These are phyloP conservation scores for Orchesella cincta DNA, from an alignment of 1,140 invertebrate genomes.

Conservation along the genomic window DNA sequence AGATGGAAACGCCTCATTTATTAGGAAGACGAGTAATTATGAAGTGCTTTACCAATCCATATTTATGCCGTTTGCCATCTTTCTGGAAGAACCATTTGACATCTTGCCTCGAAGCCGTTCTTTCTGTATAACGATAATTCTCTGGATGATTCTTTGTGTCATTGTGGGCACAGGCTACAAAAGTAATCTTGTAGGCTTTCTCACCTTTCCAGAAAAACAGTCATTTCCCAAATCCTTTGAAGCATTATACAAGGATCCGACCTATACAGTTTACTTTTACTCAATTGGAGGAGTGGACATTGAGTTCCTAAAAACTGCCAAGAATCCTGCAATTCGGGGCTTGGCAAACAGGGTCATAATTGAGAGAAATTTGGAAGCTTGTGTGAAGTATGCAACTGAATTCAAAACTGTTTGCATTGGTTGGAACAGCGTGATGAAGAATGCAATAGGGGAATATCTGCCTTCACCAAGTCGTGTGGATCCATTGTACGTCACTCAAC, in stretches of 20 bases:
- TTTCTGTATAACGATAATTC: not conserved
- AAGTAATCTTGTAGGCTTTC: constrained; percentile 18
- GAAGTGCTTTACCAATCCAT: not conserved
- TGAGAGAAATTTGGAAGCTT: not conserved
- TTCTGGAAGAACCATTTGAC: not conserved
- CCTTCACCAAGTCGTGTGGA: not conserved
- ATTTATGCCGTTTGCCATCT: not conserved
- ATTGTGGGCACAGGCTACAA: constrained; percentile 16
- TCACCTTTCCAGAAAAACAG: constrained; percentile 10
- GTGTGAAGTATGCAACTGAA: not conserved
- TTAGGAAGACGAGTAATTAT: not conserved
- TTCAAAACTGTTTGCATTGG: not conserved
- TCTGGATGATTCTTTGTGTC: not conserved
- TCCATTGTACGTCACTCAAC: not conserved
- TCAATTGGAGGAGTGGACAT: not conserved
- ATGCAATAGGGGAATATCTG: not conserved
- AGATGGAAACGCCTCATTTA: too few relatives aligned
- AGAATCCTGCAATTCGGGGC: not conserved
- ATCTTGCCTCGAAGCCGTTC: not conserved
- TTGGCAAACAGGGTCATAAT: not conserved
- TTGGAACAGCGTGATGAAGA: not conserved
- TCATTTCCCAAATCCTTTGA: not conserved
- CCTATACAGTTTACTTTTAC: not conserved
- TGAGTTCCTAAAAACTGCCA: not conserved
- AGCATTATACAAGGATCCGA: not conserved